phyloP scores from a whole-genome alignment of 2,113 vertebrate species.

The Oncorhynchus tshawytscha region DNA sequence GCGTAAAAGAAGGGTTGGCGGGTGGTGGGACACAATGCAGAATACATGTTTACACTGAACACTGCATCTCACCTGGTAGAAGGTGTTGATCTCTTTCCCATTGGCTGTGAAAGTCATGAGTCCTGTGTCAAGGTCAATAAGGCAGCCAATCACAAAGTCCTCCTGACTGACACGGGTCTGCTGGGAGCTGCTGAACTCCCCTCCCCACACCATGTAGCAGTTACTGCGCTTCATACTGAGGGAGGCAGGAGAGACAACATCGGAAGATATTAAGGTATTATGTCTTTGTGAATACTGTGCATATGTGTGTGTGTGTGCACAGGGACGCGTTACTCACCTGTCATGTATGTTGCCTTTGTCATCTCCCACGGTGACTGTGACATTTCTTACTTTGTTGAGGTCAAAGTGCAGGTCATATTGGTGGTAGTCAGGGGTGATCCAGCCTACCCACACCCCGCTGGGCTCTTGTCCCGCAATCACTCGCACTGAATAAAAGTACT shows the following conservation, averaged over 20 bases:
- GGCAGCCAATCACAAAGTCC: slow-evolving; percentile 90
- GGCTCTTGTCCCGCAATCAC: slow-evolving; percentile 90
- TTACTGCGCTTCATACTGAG: slow-evolving; percentile 90
- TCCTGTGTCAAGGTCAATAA: slow-evolving; percentile 89
- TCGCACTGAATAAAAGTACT: slow-evolving; percentile 91
- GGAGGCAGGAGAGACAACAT: neutral
- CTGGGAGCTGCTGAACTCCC: slow-evolving; percentile 86
- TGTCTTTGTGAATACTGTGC: neutral
- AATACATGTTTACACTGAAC: neutral
- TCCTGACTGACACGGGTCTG: slow-evolving; percentile 87
- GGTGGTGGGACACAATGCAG: too few relatives aligned
- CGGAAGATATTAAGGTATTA: too few relatives aligned
- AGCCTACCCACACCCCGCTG: slow-evolving; percentile 86
- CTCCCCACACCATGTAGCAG: slow-evolving; percentile 95
- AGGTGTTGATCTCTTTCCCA: slow-evolving; percentile 94
- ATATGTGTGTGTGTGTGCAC: neutral
- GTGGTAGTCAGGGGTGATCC: slow-evolving; percentile 93
- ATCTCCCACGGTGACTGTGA: slow-evolving; percentile 88
- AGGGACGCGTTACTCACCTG: slow-evolving; percentile 69
- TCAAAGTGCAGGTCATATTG: slow-evolving; percentile 87
- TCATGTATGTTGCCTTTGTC: slow-evolving; percentile 90
- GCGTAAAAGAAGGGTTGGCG: too few relatives aligned
- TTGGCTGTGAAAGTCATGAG: slow-evolving; percentile 94
- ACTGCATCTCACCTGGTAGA: slow-evolving; percentile 82
- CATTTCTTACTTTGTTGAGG: slow-evolving; percentile 84